Base-by-base conservation (phyloP, 2,888 invertebrate genomes). In the Teinopalpus imperialis region DNA sequence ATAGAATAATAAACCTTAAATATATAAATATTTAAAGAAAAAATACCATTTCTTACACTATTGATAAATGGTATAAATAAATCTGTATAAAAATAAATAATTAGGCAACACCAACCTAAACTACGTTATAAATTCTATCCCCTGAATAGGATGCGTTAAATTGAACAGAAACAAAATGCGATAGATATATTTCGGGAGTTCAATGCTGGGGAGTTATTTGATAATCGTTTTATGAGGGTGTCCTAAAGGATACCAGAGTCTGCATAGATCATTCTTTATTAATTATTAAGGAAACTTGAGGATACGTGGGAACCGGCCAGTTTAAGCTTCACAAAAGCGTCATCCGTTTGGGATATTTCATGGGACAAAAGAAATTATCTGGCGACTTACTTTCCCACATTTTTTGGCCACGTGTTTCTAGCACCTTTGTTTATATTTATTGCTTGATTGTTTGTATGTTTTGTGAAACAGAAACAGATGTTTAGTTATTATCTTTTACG, bases 191-290 rank as follows among this genome's bases (percentile, higher is more conserved):
- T 76, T 63, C 70, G 63, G 63, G 13, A 30, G 26, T 62, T 69
- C 69, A 71, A 73, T 69, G 72, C 64, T 56, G 63, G 57, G 70
- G 76, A 73, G 74, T 80, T 74, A 79, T 81, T 83, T 77, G 80
- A 78, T 86, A 82, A 87, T 85, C 80, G 85, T 81, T 87, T 86
- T 86, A 87, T 75, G 74, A 75, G 80, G 81, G 77, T 77, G 67
- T 68, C 69, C 23, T 69, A 71, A 76, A 76, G 70, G 76, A 71
- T 77, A 73, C 85, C 80, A 74, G 78, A 70, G 82, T 83, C 81
- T 81, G n/a, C 78, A 59, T 74, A 67, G 66, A 63, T 66, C 69
- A 73, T 74, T 76, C 57, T 73, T 80, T 83, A 80, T 82, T 86
- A 85, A 87, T 87, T n/a, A n/a, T n/a, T 86, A 81, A 73, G 63